Conservation (phyloP, 2,797 vertebrate species). For the Dipus sagitta region DNA sequence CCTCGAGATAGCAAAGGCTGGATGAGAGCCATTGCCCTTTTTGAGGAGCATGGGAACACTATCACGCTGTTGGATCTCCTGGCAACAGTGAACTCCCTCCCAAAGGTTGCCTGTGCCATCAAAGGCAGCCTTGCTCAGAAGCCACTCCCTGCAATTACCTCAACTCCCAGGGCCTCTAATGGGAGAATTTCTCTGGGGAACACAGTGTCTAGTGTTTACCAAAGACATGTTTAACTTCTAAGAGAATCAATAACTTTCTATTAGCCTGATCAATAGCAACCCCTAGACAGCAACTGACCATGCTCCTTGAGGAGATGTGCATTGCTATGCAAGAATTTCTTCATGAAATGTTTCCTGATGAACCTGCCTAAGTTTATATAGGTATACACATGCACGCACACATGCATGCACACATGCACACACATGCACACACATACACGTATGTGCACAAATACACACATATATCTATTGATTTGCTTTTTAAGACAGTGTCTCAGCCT, state of each 20-base stretch:
- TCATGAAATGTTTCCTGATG: not conserved
- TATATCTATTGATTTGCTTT: not conserved
- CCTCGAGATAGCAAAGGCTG: not conserved
- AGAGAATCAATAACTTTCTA: not conserved
- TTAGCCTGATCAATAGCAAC: not conserved
- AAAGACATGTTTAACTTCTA: not conserved
- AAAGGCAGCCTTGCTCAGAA: too few relatives aligned
- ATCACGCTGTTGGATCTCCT: rapidly evolving
- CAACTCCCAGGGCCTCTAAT: not conserved
- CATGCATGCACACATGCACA: too few relatives aligned
- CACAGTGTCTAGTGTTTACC: not conserved
- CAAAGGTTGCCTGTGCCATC: rapidly evolving
- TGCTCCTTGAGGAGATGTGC: not conserved
- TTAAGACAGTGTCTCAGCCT: not conserved
- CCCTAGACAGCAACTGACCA: not conserved
- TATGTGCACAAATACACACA: too few relatives aligned
- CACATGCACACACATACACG: too few relatives aligned
- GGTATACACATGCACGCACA: too few relatives aligned
- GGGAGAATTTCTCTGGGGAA: not conserved
- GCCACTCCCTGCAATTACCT: not conserved
- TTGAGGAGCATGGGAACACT: rapidly evolving
- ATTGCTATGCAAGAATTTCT: not conserved
- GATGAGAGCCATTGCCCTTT: not conserved
- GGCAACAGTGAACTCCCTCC: rapidly evolving
- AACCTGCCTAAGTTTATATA: not conserved